Percentiles rank a stretch among this genome's conserved stretches.
These are phyloP conservation scores for Aphidius colemani DNA, from an alignment of 2,888 invertebrate species.

Conservation along the genomic window DNA sequence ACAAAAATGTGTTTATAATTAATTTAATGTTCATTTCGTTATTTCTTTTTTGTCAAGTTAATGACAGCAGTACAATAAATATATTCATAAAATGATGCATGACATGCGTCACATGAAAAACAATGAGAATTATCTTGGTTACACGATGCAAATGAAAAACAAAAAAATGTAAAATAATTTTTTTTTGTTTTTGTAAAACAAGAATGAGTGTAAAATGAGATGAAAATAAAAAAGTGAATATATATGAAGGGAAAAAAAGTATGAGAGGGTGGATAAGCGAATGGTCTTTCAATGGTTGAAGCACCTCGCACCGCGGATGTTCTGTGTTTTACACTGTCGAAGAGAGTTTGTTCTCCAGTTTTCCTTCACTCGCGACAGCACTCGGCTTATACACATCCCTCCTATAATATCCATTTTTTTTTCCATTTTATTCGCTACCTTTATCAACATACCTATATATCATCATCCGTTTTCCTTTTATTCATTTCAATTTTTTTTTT, in stretches of 20 bases:
- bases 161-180: neutral
- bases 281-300: slow-evolving; percentile 40
- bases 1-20: neutral
- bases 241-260: slow-evolving; percentile 1
- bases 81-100: slow-evolving; percentile 8
- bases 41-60: too few species aligned
- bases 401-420: slow-evolving; percentile 21
- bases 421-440: neutral
- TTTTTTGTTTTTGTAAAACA: too few species aligned
- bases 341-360: slow-evolving; percentile 43
- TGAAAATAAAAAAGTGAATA: too few species aligned
- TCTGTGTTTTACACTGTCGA: slow-evolving; percentile 46
- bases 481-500: slow-evolving; percentile 27
- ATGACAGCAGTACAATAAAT: too few species aligned
- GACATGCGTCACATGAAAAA: slow-evolving; percentile 16
- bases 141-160: slow-evolving; percentile 15
- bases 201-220: too few species aligned
- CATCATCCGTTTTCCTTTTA: slow-evolving; percentile 26
- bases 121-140: slow-evolving; percentile 31
- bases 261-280: slow-evolving; percentile 23
- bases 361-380: slow-evolving; percentile 38
- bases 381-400: slow-evolving; percentile 23
- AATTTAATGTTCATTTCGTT: too few species aligned
- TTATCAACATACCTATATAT: neutral
- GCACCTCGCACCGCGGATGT: slow-evolving; percentile 39